These are phyloP conservation scores for Rhopalosiphum maidis DNA, from an alignment of 1,140 invertebrate species.

Conservation along the genomic window DNA sequence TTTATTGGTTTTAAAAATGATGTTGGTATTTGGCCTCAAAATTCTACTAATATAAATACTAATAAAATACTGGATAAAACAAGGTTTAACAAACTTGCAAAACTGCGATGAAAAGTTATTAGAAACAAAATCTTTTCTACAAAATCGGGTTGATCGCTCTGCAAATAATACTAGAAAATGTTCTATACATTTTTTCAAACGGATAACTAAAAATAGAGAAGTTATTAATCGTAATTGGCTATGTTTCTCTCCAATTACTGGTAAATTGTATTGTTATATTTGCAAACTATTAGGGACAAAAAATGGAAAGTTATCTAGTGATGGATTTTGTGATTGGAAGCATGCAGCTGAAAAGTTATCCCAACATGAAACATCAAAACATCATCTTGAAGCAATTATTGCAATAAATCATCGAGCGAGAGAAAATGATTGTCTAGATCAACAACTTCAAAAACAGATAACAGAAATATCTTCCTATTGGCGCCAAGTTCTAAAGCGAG, in stretches of 20 bases:
- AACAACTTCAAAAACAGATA: not conserved
- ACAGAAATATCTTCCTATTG: not conserved
- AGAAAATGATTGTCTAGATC: not conserved
- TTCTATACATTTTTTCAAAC: conserved; percentile 16
- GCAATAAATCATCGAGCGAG: not conserved
- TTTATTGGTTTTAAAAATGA: too few relatives aligned
- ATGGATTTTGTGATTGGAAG: conserved; percentile 8
- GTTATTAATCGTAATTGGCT: not conserved
- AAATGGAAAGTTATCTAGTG: not conserved
- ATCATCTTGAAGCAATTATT: conserved; percentile 51
- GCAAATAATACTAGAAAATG: not conserved
- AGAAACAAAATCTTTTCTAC: not conserved
- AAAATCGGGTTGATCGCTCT: conserved; percentile 1
- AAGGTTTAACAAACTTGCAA: not conserved
- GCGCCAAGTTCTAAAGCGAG: not conserved
- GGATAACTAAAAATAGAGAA: conserved; percentile 9
- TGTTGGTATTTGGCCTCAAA: conserved; percentile 11
- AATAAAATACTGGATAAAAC: not conserved
- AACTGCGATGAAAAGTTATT: not conserved
- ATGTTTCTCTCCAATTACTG: not conserved
- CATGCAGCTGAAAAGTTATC: conserved; percentile 68
- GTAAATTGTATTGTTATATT: not conserved
- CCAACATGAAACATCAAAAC: conserved; percentile 88
- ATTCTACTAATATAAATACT: not conserved
- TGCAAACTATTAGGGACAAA: not conserved